Base-by-base conservation (phyloP, 1,140 invertebrate species). In the Lordiphosa clarofinis region DNA sequence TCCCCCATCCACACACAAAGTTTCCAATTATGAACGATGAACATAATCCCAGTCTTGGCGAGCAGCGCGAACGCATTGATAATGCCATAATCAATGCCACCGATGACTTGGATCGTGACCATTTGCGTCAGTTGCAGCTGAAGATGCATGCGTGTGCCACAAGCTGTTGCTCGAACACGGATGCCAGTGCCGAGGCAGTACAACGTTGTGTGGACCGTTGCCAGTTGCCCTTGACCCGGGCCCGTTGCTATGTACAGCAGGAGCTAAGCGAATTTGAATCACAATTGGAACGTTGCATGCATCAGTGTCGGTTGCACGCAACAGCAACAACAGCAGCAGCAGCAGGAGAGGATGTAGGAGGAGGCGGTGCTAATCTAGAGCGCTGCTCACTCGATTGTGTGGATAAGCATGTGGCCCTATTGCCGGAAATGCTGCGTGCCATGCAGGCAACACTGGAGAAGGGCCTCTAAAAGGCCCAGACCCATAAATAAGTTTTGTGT, bases 81-180 rank as follows among this genome's bases (percentile, higher is more conserved):
- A 92, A 94, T 62, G 92, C 94, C 66, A 93, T 96, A 90, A 92
- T 92, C 3, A 92, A 92, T 74, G 89, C 96, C 55, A 90, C 96
- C 9, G 94, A 95, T 78, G 94, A 94, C 53, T 89, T 97, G 55
- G 96, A 97, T 84, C 92, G 91, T 70, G 91, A 92, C 55, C 92
- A 93, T 90, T 90, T 97, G 35, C 90, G 96, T 61, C 94, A 93
- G 90, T 95, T 97, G 92, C 95, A 97, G 92, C 94, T 96, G 57
- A 92, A 94, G 56, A 97, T 97, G 95, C 95, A 96, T 78, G 91
- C 92, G 61, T 98, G 96, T 91, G 94, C 95, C 33, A 93, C 94
- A 1, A 92, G 91, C 59, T 98, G 96, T 84, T 97, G 96, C 89
- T 94, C 96, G 58, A 92, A 96, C 88, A 89, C 89, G 39, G 89